These are phyloP conservation scores for Pagetopsis macropterus DNA, from an alignment of 2,797 vertebrate genomes.

Conservation along the genomic window DNA sequence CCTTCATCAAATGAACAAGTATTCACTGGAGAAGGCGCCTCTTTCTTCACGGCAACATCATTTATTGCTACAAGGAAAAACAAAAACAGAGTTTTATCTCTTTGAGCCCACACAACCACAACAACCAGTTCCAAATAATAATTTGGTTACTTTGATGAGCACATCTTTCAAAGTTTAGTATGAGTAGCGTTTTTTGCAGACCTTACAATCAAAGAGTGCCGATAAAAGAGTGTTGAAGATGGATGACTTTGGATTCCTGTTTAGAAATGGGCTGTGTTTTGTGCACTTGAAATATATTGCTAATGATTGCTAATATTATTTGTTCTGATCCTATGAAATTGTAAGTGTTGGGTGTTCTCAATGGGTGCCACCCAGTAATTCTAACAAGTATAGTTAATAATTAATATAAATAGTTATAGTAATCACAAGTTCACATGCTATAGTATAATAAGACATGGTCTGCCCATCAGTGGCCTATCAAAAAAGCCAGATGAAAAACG, in stretches of 20 bases:
- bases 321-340: slow-evolving; percentile 16
- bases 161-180: slow-evolving; percentile 6
- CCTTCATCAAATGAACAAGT: slow-evolving; percentile 96
- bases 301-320: not conserved
- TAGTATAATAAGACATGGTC: not conserved
- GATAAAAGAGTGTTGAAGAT: slow-evolving; percentile 4
- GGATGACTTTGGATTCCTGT: not conserved
- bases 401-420: too few relatives aligned
- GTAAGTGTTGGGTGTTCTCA: slow-evolving; percentile 38
- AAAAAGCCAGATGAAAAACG: not conserved
- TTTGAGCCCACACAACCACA: not conserved
- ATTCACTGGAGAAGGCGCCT: slow-evolving; percentile 90
- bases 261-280: not conserved
- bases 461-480: not conserved
- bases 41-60: slow-evolving; percentile 94
- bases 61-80: slow-evolving; percentile 79
- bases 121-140: not conserved
- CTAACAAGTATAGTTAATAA: slow-evolving; percentile 6
- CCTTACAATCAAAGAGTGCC: not conserved
- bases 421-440: not conserved
- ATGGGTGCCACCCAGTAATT: not conserved
- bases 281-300: not conserved
- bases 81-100: slow-evolving; percentile 8
- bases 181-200: not conserved
- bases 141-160: slow-evolving; percentile 15